A percentile compares a stretch with the other conserved stretches of the same genome.
Conservation (phyloP, 1,140 invertebrate genomes). For the Laodelphax striatellus region DNA sequence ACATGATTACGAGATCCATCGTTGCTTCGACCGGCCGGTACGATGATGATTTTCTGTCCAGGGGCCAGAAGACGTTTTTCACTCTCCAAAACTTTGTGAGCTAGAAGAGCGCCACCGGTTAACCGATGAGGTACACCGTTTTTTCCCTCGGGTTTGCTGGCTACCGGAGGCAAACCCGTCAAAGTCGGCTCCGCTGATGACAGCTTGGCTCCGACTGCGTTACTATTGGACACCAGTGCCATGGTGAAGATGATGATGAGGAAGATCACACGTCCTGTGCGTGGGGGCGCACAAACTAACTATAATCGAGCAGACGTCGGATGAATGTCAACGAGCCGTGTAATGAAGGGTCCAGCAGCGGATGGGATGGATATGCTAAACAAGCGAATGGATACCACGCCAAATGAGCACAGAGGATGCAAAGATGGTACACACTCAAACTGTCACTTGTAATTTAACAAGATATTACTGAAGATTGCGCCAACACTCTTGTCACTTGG, state of each 20-base stretch:
- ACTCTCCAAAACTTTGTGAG: neutral
- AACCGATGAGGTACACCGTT: neutral
- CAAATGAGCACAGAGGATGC: too few species aligned
- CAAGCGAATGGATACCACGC: too few species aligned
- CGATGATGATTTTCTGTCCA: slow-evolving; percentile 14
- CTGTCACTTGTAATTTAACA: too few species aligned
- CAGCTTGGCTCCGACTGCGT: neutral
- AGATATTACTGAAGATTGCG: too few species aligned
- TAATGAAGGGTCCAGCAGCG: too few species aligned
- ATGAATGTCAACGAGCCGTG: too few species aligned
- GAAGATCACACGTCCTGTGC: too few species aligned
- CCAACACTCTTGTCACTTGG: too few species aligned
- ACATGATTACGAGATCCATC: neutral
- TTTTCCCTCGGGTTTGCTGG: neutral
- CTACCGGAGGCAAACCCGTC: neutral
- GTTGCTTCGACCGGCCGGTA: slow-evolving; percentile 11
- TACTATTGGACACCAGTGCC: neutral
- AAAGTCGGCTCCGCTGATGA: neutral
- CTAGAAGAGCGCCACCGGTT: neutral
- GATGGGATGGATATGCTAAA: too few species aligned
- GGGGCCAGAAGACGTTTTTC: neutral
- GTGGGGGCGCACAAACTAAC: too few species aligned
- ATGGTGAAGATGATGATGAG: neutral
- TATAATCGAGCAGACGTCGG: too few species aligned
- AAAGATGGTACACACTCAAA: too few species aligned